phyloP scores from a whole-genome alignment of 2,797 vertebrate genomes.

The Pseudochirops cupreus region DNA sequence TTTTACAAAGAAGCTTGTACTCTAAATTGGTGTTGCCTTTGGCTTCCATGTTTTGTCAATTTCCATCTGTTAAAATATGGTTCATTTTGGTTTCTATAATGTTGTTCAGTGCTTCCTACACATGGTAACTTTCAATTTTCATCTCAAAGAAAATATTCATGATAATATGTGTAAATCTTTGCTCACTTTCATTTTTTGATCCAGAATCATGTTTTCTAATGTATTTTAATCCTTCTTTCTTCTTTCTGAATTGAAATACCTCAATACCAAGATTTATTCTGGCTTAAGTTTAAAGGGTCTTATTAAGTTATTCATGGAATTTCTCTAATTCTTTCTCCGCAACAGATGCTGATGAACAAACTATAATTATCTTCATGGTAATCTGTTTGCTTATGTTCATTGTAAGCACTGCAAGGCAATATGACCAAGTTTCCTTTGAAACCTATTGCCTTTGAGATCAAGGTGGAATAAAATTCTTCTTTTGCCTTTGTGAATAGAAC shows the following conservation, averaged over 20 bases:
- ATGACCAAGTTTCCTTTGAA: background rate
- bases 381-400: background rate
- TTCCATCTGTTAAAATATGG: slow-evolving; percentile 2
- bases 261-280: background rate
- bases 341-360: background rate
- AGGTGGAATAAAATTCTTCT: background rate
- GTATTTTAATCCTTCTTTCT: background rate
- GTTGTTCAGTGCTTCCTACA: background rate
- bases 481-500: background rate
- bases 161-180: background rate
- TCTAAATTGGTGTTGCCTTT: background rate
- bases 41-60: background rate
- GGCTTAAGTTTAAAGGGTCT: background rate
- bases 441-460: background rate
- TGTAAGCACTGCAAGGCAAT: background rate
- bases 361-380: background rate
- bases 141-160: background rate
- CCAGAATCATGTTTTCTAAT: background rate
- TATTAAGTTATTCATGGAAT: slow-evolving; percentile 2
- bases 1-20: background rate
- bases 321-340: background rate
- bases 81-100: background rate
- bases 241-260: background rate
- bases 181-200: background rate
- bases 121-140: background rate